phyloP scores from a whole-genome alignment of 1,140 invertebrate species.

The Leguminivora glycinivorella region DNA sequence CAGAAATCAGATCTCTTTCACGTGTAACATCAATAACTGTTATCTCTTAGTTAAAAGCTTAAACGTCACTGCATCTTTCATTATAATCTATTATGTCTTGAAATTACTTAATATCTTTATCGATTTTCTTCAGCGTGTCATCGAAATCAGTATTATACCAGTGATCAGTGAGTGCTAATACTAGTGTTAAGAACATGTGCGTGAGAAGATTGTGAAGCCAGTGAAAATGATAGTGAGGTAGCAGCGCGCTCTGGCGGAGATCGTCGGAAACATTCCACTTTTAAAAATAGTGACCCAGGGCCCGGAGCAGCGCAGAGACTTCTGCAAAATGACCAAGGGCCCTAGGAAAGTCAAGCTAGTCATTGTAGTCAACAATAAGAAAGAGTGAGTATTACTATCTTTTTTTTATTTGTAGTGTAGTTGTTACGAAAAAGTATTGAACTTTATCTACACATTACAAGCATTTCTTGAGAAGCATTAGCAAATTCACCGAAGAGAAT shows the following conservation, averaged over 20 bases:
- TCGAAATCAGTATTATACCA: conserved; percentile 50
- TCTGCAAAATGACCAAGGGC: conserved; percentile 79
- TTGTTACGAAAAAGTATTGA: background rate
- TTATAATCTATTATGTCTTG: conserved; percentile 38
- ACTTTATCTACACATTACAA: too few relatives aligned
- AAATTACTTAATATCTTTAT: conserved; percentile 37
- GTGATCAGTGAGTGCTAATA: conserved; percentile 55
- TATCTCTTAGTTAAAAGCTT: conserved; percentile 17
- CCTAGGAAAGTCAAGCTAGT: conserved; percentile 79
- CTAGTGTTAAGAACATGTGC: conserved; percentile 58
- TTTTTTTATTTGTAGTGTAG: background rate
- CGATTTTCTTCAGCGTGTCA: conserved; percentile 35
- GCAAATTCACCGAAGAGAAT: too few relatives aligned
- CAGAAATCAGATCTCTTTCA: conserved; percentile 33
- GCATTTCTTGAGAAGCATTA: too few relatives aligned
- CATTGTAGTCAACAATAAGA: conserved; percentile 80
- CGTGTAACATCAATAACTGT: conserved; percentile 16
- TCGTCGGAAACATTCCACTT: conserved; percentile 73
- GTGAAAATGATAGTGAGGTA: conserved; percentile 69
- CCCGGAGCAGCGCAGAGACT: conserved; percentile 67
- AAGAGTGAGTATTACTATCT: conserved; percentile 71
- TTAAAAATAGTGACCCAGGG: conserved; percentile 74
- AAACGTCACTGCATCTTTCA: conserved; percentile 46
- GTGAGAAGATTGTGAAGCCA: conserved; percentile 50
- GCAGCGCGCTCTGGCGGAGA: conserved; percentile 58